phyloP scores from a whole-genome alignment of 2,113 vertebrate genomes.

The Pelodiscus sinensis region DNA sequence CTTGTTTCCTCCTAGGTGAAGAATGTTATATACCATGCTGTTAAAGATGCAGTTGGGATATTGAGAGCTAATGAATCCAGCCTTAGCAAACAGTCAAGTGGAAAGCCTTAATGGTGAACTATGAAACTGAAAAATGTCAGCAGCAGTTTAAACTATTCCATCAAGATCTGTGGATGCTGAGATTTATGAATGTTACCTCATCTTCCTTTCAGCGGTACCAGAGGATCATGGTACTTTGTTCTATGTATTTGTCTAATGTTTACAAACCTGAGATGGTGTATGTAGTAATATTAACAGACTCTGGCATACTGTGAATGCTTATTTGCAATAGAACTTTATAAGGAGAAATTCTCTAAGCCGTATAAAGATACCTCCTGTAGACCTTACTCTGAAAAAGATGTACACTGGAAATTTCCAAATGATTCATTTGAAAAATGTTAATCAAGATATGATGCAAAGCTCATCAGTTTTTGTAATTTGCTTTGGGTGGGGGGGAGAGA shows the following conservation, averaged over 20 bases:
- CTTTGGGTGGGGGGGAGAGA: constrained; percentile 10
- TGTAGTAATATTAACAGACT: constrained; percentile 78
- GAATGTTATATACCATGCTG: constrained; percentile 86
- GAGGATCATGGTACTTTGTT: constrained; percentile 72
- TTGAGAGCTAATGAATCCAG: constrained; percentile 80
- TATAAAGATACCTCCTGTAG: constrained; percentile 74
- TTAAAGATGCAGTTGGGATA: constrained; percentile 84
- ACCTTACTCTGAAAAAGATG: constrained; percentile 44
- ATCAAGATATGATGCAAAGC: constrained; percentile 56
- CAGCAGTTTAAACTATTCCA: constrained; percentile 79
- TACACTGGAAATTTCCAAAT: constrained; percentile 21
- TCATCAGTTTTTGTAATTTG: constrained; percentile 36
- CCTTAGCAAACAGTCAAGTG: constrained; percentile 67
- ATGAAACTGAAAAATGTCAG: constrained; percentile 69
- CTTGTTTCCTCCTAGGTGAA: constrained; percentile 74
- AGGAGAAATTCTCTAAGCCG: constrained; percentile 65
- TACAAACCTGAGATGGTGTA: constrained; percentile 81
- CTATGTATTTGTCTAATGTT: constrained; percentile 83
- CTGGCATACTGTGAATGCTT: constrained; percentile 79
- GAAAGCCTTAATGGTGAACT: constrained; percentile 58
- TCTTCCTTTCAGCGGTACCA: constrained; percentile 78
- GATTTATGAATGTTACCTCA: constrained; percentile 82
- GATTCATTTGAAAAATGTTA: constrained; percentile 37
- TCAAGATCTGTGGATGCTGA: constrained; percentile 80
- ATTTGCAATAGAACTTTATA: constrained; percentile 74